phyloP scores from a whole-genome alignment of 2,888 invertebrate genomes.

The Sesamia inferens region DNA sequence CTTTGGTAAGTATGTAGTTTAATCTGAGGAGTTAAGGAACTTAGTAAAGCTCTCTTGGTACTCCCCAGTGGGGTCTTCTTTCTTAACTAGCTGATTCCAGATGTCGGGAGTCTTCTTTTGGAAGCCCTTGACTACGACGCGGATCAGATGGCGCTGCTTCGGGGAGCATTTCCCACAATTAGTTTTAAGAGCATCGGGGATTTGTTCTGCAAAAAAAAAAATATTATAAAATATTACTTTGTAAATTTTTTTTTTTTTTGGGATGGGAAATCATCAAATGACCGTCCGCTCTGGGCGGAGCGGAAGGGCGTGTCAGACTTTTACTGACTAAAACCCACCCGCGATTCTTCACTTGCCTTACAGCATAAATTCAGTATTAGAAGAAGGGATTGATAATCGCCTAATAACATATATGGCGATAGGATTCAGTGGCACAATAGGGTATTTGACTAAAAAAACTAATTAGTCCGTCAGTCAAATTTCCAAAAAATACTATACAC shows the following conservation, averaged over 20 bases:
- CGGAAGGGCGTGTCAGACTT: too few relatives aligned
- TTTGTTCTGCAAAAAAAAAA: conserved; percentile 69
- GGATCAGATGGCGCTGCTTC: conserved; percentile 90
- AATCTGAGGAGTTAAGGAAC: conserved; percentile 75
- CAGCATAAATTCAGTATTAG: neutral
- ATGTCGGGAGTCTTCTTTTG: conserved; percentile 91
- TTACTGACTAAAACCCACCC: too few relatives aligned
- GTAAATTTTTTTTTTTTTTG: too few relatives aligned
- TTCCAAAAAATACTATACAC: too few relatives aligned
- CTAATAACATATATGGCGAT: neutral
- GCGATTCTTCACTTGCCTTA: too few relatives aligned
- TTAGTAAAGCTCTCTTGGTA: conserved; percentile 91
- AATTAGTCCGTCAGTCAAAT: too few relatives aligned
- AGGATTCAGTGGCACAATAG: neutral
- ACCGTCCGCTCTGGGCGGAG: too few relatives aligned
- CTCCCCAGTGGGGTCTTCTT: conserved; percentile 92
- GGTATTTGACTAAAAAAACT: too few relatives aligned
- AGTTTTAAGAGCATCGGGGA: conserved; percentile 81
- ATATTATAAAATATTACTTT: neutral
- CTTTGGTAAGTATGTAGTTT: conserved; percentile 53
- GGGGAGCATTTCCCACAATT: conserved; percentile 92
- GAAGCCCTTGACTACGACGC: conserved; percentile 91
- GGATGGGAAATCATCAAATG: too few relatives aligned
- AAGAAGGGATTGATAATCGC: neutral
- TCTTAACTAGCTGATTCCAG: conserved; percentile 91